Base-by-base conservation (phyloP, 53 echinoderm and acorn worm species). In the Echinarachnius parma region DNA sequence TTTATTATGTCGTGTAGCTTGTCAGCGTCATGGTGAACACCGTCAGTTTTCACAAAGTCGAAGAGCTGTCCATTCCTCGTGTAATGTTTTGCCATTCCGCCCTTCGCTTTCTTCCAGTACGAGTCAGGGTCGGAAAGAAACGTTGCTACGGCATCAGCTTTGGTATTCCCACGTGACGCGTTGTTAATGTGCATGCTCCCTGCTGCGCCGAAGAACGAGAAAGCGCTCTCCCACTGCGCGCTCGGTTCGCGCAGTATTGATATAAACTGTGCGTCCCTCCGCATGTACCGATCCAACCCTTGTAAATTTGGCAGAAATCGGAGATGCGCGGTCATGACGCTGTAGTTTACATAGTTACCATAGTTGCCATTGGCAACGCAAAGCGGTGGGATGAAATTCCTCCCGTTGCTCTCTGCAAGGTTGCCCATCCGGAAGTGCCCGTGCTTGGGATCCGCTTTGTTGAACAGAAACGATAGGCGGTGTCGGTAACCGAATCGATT, bases 161-260 rank as follows among this genome's bases (percentile, higher is more conserved):
- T 69, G 0, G 53, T 53, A 24, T 53, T 53, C 15, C 70, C 70
- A 0, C 70, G 34, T 3, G 24, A 32, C 10, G 15, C 30, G 9
- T 33, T 53, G 13, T 22, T 53, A 24, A 69, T 69, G 23, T 69
- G 34, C 70, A 69, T 69, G 34, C 31, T 25, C 1, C 70, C 33
- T 21, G 70, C 70, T 8, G 70, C 70, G 15, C 53, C 53, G 48
- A 76, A 83, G 35, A 77, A 68, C 25, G 66, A 68, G 35, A 79
- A 79, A 20, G 79, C 66, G 25, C 60, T 59, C 31, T 79, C 79
- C 79, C 79, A 79, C 48, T 79, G 79, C 32, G 42, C 60, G 49
- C 79, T 79, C 4, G 79, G 79, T 57, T 79, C 79, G 21, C 79
- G 62, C 10, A 79, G 42, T n/a, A 79, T 79, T 7, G 79, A 42